Evolutionary conservation across 2,888 invertebrate genomes (phyloP), one percentile per base, ranked within the genome.

Genomic region (Blastobasis adustella): DNA sequence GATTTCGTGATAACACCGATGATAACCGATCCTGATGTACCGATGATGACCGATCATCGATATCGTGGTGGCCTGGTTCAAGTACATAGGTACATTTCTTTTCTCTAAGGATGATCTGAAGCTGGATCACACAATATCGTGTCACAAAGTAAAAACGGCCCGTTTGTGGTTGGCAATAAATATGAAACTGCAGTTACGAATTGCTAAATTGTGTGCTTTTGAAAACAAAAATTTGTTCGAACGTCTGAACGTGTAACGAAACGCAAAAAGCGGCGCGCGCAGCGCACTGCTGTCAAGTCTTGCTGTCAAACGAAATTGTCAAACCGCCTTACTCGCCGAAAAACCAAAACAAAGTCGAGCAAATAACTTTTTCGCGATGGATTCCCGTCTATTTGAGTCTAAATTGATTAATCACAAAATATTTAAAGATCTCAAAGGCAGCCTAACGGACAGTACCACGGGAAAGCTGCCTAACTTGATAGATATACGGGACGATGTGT

Each of bases 381-480:
- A 84, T 85, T 88, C 77, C 57, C 89, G 85, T 55, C 88, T 91
- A 7, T 92, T 90, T 70, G 90, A 90, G 67, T 78, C 90, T 58
- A 85, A 89, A 71, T 82, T 93, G 62, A 89, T 89, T 53, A 89
- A 90, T 37, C 90, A 91, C 58, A 90, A 90, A 75, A 79, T 93
- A 62, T 92, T 93, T 65, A 84, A 89, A 63, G 90, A 90, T 58
- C 66, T 92, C 49, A 89, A 90, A 61, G 85, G 86, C 45, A 82
- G 86, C 62, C 72, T 93, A 39, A 80, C 86, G 47, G 90, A 90
- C 63, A 83, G 73, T 69, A 60, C 81, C 38, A 79, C 79, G 56
- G 87, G 83, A 54, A 92, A 91, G 63, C 89, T 93, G 59, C 84
- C 89, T 54, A 92, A 92, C 76, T 89, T 93, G 59, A 71, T 93